A percentile compares a stretch with the other conserved stretches of the same genome.
Evolutionary conservation across 2,888 invertebrate species (phyloP).

Genomic region (Drosophila demipolita): DNA sequence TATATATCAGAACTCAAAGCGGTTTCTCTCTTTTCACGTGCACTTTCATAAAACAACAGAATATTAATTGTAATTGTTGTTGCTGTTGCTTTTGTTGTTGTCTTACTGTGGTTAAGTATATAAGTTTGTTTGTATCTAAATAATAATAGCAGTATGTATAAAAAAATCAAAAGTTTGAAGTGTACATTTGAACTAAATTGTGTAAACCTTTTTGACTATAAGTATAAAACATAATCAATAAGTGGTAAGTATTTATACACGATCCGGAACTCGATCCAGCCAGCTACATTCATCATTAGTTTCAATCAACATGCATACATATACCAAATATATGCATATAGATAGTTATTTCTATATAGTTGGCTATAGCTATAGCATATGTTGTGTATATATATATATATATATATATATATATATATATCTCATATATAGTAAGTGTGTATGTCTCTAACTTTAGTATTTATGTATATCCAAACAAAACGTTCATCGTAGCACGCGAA

Average conservation of each 20-base stretch:
- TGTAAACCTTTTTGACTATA: constrained; percentile 74
- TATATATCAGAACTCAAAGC: constrained; percentile 26
- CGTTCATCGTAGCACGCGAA: constrained; percentile 29
- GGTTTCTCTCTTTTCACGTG: constrained; percentile 1
- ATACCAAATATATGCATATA: constrained; percentile 11
- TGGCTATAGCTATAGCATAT: constrained; percentile 52
- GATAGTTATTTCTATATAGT: constrained; percentile 33
- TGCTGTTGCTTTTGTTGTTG: constrained; percentile 18
- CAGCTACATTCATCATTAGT: constrained; percentile 21
- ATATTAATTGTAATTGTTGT: constrained; percentile 16
- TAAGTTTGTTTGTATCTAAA: constrained; percentile 20
- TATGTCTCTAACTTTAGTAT: constrained; percentile 55
- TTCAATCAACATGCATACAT: constrained; percentile 35
- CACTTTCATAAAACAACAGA: constrained; percentile 28
- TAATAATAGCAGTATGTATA: constrained; percentile 23
- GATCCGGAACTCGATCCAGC: constrained; percentile 42
- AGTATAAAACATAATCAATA: constrained; percentile 70
- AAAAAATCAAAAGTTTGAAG: constrained; percentile 49
- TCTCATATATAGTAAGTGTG: constrained; percentile 45
- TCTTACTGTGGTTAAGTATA: constrained; percentile 21
- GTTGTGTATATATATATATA: constrained; percentile 30
- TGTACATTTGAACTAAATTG: constrained; percentile 81
- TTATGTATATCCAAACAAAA: constrained; percentile 64
- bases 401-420: constrained; percentile 43
- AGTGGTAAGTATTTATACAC: constrained; percentile 73